A percentile compares a stretch with the other conserved stretches of the same genome.
phyloP scores from a whole-genome alignment of 2,888 invertebrate species.

The Mylabris sibirica region DNA sequence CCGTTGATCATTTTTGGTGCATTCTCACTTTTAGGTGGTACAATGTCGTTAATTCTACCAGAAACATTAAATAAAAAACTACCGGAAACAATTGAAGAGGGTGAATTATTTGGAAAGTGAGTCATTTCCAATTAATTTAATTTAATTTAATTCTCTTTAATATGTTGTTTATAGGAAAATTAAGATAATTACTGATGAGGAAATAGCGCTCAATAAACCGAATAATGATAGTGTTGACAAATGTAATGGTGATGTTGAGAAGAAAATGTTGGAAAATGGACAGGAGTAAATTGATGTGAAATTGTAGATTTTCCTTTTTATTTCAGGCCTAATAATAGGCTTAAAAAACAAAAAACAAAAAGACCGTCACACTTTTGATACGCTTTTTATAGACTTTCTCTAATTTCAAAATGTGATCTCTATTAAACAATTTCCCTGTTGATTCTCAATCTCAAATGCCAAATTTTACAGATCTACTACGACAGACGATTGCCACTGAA shows the following conservation, averaged over 20 bases:
- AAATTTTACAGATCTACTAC: conserved; percentile 1
- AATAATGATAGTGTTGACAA: background rate
- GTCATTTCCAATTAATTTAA: conserved; percentile 39
- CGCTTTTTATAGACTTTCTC: background rate
- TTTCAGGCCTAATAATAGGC: background rate
- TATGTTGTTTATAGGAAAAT: conserved; percentile 5
- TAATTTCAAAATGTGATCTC: background rate
- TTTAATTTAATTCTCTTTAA: background rate
- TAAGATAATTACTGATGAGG: conserved; percentile 19
- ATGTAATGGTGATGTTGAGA: background rate
- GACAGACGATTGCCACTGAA: background rate
- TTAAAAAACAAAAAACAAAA: background rate
- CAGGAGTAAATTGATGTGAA: background rate
- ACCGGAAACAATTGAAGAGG: conserved; percentile 73
- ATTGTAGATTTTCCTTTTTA: background rate
- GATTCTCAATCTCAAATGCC: background rate
- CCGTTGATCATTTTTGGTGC: conserved; percentile 56
- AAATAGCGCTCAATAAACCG: conserved; percentile 18
- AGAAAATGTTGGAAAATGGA: background rate
- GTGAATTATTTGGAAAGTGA: conserved; percentile 69
- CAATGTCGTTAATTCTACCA: conserved; percentile 68
- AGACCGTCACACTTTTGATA: background rate
- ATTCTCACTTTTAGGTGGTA: conserved; percentile 66
- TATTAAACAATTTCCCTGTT: background rate
- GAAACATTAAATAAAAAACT: conserved; percentile 72